Evolutionary conservation across 2,888 invertebrate species (phyloP), one percentile per base, ranked within the genome.

Genomic region (Epiblema foenella): DNA sequence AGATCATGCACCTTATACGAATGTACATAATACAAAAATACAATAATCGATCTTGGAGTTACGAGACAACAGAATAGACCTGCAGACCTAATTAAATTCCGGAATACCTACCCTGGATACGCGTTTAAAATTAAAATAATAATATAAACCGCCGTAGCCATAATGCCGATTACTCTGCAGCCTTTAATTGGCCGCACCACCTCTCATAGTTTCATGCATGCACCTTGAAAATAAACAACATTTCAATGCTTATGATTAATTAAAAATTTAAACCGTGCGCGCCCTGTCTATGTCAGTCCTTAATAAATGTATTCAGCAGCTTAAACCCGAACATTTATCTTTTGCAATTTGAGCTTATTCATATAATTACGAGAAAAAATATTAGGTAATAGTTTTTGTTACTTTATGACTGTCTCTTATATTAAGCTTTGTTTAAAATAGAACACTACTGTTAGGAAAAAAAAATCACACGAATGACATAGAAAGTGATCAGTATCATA

Each of bases 151-250:
- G 29, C 52, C 17, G 39, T 39, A 42, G 29, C 12, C 79, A 78
- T n/a, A n/a, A n/a, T n/a, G n/a, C n/a, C n/a, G 79, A 82, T 78
- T 82, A 81, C 79, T 82, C 81, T 73, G 79, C 77, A 77, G 82
- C 81, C 85, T 79, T 87, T 90, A 89, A 88, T 90, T 89, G 86
- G 87, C 84, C 79, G 77, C 83, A 80, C 83, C 76, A 74, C 79
- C 79, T 81, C 81, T 77, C 81, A 9, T 56, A 56, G 75, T 79
- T 81, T 83, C 80, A 75, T 77, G 80, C 76, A 77, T 77, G 76
- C 77, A 79, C 81, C 81, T 78, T 83, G 85, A 87, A 88, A 87
- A 85, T 56, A 39, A 71, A 63, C 73, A 73, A 67, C 67, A 63
- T 69, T 73, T 67, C 67, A 54, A 62, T 70, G 63, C 63, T 69